Evolutionary conservation across 2,888 invertebrate species (phyloP).

Genomic region (Magallana nippona): DNA sequence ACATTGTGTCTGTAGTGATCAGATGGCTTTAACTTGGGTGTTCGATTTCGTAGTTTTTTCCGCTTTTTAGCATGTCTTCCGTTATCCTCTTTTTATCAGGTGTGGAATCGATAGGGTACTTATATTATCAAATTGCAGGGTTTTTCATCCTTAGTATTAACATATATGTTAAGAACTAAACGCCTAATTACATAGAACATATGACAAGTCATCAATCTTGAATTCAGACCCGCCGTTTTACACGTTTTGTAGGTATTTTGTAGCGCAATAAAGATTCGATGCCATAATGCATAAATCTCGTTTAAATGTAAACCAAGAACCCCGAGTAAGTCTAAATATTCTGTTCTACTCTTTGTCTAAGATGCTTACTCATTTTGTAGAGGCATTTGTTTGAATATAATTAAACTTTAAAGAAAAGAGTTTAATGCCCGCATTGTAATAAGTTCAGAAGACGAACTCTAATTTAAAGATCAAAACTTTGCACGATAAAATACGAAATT

Average conservation of each 20-base stretch:
- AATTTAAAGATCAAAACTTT: too few relatives aligned
- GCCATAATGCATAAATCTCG: not conserved
- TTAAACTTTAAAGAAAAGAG: too few relatives aligned
- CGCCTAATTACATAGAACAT: slow-evolving; percentile 27
- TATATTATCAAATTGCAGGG: not conserved
- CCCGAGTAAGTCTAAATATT: slow-evolving; percentile 3
- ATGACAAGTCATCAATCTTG: slow-evolving; percentile 26
- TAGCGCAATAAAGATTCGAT: not conserved
- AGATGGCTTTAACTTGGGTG: not conserved
- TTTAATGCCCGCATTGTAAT: too few relatives aligned
- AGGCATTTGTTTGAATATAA: not conserved
- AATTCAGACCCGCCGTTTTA: not conserved
- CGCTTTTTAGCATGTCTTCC: not conserved
- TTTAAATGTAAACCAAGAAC: slow-evolving; percentile 7
- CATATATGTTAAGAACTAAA: slow-evolving; percentile 21
- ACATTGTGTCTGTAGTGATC: not conserved
- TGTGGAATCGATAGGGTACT: not conserved
- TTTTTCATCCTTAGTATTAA: not conserved
- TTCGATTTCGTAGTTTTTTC: not conserved
- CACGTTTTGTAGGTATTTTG: not conserved
- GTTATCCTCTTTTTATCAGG: not conserved
- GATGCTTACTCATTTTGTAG: slow-evolving; percentile 17
- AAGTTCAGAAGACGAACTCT: too few relatives aligned
- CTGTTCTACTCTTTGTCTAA: not conserved
- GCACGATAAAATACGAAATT: too few relatives aligned